Evolutionary conservation across 1,140 invertebrate genomes (phyloP).

Genomic region (Ditylenchus dipsaci): DNA sequence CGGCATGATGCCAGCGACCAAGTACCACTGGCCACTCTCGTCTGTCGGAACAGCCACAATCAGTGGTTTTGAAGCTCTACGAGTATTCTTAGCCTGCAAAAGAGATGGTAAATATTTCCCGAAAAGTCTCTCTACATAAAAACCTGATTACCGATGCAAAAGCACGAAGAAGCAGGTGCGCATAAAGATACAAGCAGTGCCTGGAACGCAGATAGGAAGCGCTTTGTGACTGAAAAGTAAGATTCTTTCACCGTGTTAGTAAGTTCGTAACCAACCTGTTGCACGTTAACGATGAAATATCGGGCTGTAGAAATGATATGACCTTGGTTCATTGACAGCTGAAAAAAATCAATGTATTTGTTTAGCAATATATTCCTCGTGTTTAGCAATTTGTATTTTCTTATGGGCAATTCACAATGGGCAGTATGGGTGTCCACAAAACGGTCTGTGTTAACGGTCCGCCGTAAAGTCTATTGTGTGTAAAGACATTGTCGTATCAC

Average conservation of each 20-base stretch:
- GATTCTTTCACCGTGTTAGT: not conserved
- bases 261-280: slow-evolving; percentile 6
- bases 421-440: too few relatives aligned
- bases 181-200: slow-evolving; percentile 19
- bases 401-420: too few relatives aligned
- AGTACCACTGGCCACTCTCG: not conserved
- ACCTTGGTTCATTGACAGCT: slow-evolving; percentile 14
- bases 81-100: slow-evolving; percentile 18
- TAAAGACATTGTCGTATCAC: too few relatives aligned
- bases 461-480: too few relatives aligned
- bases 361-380: too few relatives aligned
- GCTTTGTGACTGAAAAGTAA: slow-evolving; percentile 8
- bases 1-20: slow-evolving; percentile 19
- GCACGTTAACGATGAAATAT: slow-evolving; percentile 16
- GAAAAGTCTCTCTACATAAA: too few relatives aligned
- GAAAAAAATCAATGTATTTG: too few relatives aligned
- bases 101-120: not conserved
- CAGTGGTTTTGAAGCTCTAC: slow-evolving; percentile 17
- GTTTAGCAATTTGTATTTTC: too few relatives aligned
- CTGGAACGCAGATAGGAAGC: slow-evolving; percentile 10
- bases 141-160: slow-evolving; percentile 21
- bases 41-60: slow-evolving; percentile 20
- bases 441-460: too few relatives aligned
- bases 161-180: slow-evolving; percentile 17
- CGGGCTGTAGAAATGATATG: slow-evolving; percentile 16